These are phyloP conservation scores for Teleiodes luculella DNA, from an alignment of 2,888 invertebrate genomes.

Conservation along the genomic window DNA sequence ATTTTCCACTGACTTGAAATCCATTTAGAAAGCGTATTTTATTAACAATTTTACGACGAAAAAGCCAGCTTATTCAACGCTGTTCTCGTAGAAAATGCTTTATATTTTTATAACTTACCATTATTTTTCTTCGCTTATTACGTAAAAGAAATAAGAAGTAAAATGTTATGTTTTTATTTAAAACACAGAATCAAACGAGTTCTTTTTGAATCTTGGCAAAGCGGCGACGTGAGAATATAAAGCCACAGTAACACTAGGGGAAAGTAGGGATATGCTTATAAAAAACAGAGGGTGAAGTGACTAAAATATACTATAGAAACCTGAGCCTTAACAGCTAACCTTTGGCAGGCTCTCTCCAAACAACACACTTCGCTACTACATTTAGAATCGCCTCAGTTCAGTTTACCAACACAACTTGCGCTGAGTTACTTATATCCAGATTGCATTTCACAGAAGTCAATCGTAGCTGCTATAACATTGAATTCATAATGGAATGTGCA, in stretches of 20 bases:
- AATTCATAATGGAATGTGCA: no score
- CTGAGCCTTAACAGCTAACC: constrained; percentile 33
- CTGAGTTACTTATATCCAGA: not conserved
- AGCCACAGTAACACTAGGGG: no score
- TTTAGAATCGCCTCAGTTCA: not conserved
- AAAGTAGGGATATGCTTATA: not conserved
- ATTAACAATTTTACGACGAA: not conserved
- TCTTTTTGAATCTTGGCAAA: no score
- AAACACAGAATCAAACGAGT: no score
- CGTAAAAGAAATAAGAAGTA: no score
- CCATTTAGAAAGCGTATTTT: not conserved
- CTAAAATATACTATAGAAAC: not conserved
- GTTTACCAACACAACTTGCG: not conserved
- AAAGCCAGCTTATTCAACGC: not conserved
- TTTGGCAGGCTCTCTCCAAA: constrained; percentile 31
- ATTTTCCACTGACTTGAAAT: not conserved
- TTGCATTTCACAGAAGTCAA: not conserved
- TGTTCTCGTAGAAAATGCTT: no score
- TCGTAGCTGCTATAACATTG: not conserved
- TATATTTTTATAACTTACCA: no score
- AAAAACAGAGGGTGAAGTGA: not conserved
- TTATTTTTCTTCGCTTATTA: no score
- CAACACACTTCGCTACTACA: not conserved
- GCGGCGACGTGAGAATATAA: no score
- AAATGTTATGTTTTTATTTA: no score